Evolutionary conservation across 2,113 vertebrate genomes (phyloP).

Genomic region (Arizona elegans): DNA sequence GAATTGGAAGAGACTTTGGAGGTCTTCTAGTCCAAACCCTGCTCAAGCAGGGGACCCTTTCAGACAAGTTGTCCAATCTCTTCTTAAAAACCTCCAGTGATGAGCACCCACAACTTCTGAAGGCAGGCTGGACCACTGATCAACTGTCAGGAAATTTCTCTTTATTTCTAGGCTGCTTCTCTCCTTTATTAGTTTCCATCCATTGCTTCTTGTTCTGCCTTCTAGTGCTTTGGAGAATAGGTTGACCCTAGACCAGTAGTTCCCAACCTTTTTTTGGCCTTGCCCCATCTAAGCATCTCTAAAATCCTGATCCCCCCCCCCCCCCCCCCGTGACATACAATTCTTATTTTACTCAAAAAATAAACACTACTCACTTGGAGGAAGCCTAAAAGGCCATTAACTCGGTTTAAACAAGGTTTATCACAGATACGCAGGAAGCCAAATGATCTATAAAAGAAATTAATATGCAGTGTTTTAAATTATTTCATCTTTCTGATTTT

Average conservation of each 20-base stretch:
- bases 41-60: background rate
- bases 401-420: no score
- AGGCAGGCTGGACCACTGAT: background rate
- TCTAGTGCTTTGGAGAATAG: background rate
- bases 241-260: background rate
- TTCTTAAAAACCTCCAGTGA: background rate
- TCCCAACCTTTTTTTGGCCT: no score
- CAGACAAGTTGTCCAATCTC: background rate
- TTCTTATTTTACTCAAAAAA: no score
- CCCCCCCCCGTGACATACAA: no score
- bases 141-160: background rate
- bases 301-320: no score
- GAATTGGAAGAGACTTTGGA: background rate
- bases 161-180: background rate
- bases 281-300: no score
- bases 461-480: background rate
- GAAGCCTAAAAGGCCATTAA: no score
- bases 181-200: background rate
- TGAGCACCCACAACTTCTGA: background rate
- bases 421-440: constrained; percentile 13
- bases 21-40: background rate
- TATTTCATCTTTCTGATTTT: constrained; percentile 26
- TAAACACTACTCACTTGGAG: no score
- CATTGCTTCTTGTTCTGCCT: background rate
- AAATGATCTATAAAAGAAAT: background rate